Evolutionary conservation across 2,888 invertebrate genomes (phyloP).

Genomic region (Drosophila subquinaria): DNA sequence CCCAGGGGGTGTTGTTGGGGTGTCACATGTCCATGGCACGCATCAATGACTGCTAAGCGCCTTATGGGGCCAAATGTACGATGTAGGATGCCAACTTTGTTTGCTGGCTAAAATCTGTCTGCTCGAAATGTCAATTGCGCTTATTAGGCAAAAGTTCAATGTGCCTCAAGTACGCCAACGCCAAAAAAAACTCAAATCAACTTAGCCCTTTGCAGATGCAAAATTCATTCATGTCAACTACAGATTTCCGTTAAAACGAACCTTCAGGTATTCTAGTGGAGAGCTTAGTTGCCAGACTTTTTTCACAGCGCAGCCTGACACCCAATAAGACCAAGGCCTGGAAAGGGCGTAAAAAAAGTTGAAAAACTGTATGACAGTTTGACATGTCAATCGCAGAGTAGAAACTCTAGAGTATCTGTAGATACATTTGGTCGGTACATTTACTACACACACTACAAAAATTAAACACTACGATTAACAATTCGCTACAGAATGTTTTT

Average conservation of each 20-base stretch:
- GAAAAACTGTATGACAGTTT: slow-evolving; percentile 5
- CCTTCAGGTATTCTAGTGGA: background rate
- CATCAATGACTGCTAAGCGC: slow-evolving; percentile 49
- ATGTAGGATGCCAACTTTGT: slow-evolving; percentile 32
- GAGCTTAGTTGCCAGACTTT: background rate
- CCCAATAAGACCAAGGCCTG: background rate
- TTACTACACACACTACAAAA: background rate
- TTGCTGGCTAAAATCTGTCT: slow-evolving; percentile 35
- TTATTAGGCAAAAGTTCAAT: slow-evolving; percentile 74
- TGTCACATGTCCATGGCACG: slow-evolving; percentile 49
- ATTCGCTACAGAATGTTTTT: no score
- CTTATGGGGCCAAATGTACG: slow-evolving; percentile 6
- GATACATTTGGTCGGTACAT: background rate
- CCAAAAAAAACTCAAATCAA: background rate
- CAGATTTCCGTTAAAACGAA: slow-evolving; percentile 2
- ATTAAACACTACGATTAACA: background rate
- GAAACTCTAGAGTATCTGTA: background rate
- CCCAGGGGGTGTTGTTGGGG: slow-evolving; percentile 10
- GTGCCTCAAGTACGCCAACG: slow-evolving; percentile 42
- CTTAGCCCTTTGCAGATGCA: background rate
- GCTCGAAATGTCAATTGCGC: slow-evolving; percentile 73
- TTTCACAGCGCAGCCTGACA: background rate
- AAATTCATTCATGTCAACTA: slow-evolving; percentile 2
- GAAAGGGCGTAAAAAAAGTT: background rate
- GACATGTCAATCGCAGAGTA: slow-evolving; percentile 14